Percentiles rank a stretch among this genome's conserved stretches.
Evolutionary conservation across 2,888 invertebrate genomes (phyloP).

Genomic region (Trimorus sp.): DNA sequence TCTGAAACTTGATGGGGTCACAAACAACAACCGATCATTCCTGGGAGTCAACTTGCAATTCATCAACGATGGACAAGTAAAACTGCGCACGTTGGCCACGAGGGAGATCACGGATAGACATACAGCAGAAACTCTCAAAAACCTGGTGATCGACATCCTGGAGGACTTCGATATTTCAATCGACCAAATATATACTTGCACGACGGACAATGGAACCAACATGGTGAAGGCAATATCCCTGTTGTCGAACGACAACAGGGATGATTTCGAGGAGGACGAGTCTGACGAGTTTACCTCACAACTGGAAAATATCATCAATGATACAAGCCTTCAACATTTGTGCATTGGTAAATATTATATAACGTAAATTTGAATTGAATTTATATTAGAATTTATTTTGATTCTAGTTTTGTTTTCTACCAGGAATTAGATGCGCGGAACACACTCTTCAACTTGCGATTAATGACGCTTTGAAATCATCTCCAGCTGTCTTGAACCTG

Average conservation of each 20-base stretch:
- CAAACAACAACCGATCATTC: slow-evolving; percentile 31
- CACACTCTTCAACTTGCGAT: slow-evolving; percentile 32
- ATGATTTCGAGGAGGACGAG: neutral
- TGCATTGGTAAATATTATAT: neutral
- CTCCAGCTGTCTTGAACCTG: neutral
- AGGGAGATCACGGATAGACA: slow-evolving; percentile 25
- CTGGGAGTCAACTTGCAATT: slow-evolving; percentile 36
- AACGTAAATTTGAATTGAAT: too few relatives aligned
- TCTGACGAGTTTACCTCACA: neutral
- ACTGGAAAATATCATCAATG: neutral
- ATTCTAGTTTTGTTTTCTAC: too few relatives aligned
- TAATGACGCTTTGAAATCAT: slow-evolving; percentile 14
- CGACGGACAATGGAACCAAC: slow-evolving; percentile 40
- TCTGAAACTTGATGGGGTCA: slow-evolving; percentile 35
- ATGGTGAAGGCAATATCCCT: slow-evolving; percentile 34
- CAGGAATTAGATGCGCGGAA: slow-evolving; percentile 29
- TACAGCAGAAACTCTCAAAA: slow-evolving; percentile 35
- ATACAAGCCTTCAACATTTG: neutral
- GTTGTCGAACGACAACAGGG: neutral
- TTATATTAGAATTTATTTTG: too few relatives aligned
- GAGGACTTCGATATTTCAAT: slow-evolving; percentile 3
- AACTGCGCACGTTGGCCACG: slow-evolving; percentile 15
- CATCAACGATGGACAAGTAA: slow-evolving; percentile 21
- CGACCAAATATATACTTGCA: slow-evolving; percentile 29
- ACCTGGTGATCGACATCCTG: slow-evolving; percentile 10